Percentiles rank a stretch among this genome's conserved stretches.
Conservation (phyloP, 2,113 vertebrate species). For the Ochotona princeps region DNA sequence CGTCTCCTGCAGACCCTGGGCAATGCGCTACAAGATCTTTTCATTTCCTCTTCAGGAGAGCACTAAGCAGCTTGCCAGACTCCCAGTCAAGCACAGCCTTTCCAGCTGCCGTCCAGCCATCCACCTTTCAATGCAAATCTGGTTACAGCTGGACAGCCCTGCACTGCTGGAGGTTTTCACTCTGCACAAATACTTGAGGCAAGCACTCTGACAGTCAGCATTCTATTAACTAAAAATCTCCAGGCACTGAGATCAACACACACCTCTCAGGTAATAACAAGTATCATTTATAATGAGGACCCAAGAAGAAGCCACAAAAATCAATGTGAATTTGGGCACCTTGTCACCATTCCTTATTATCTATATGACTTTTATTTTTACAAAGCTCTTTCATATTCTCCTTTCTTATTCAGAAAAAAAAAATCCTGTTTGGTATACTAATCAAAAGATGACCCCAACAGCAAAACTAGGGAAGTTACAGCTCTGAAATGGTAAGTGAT, state of each 20-base stretch:
- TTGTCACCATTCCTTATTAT: background rate
- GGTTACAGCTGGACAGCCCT: background rate
- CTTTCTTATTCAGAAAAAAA: background rate
- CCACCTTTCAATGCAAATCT: conserved; percentile 54
- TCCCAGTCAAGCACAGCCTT: conserved; percentile 63
- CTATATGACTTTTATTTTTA: background rate
- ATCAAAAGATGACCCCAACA: background rate
- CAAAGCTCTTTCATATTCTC: background rate
- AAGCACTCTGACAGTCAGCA: background rate
- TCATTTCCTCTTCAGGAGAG: conserved; percentile 60
- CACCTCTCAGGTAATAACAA: background rate
- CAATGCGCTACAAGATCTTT: conserved; percentile 48
- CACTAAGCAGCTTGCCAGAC: conserved; percentile 42
- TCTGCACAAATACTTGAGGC: background rate
- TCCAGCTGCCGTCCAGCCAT: conserved; percentile 54
- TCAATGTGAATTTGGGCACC: background rate
- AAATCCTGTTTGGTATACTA: background rate
- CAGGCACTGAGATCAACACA: background rate
- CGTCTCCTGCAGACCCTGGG: conserved; percentile 64
- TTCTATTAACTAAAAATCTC: conserved; percentile 13
- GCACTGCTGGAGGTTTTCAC: background rate
- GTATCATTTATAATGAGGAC: background rate
- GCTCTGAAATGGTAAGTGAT: background rate
- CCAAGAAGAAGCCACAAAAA: background rate
- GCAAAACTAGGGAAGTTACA: background rate